Evolutionary conservation across 2,113 vertebrate genomes (phyloP).

Genomic region (Oncorhynchus clarkii): DNA sequence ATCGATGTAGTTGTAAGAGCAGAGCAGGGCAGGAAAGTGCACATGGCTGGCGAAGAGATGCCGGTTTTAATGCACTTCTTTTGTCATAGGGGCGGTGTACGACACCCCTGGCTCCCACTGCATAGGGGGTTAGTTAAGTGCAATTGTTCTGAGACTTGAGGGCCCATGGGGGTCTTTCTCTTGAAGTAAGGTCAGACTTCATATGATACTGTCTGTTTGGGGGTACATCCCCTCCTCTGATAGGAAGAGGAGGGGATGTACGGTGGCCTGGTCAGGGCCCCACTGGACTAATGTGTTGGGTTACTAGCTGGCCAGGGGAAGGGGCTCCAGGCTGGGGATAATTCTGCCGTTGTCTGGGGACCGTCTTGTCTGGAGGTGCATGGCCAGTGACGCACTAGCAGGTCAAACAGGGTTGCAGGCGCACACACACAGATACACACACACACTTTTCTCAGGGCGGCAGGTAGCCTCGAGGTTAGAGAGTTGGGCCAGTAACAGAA

Average conservation of each 20-base stretch:
- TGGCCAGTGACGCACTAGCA: neutral
- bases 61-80: no score
- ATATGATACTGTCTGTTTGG: neutral
- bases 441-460: neutral
- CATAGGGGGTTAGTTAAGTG: neutral
- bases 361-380: slow-evolving; percentile 23
- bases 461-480: slow-evolving; percentile 68
- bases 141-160: neutral
- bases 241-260: neutral
- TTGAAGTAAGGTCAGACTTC: slow-evolving; percentile 6
- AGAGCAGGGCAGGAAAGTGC: neutral
- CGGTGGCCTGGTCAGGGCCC: slow-evolving; percentile 24
- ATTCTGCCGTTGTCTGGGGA: slow-evolving; percentile 42
- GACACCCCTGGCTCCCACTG: no score
- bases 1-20: slow-evolving; percentile 14
- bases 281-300: slow-evolving; percentile 1
- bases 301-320: slow-evolving; percentile 26
- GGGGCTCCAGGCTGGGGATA: slow-evolving; percentile 14
- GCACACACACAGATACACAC: slow-evolving; percentile 45
- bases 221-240: neutral
- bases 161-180: neutral
- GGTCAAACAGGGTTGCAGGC: neutral
- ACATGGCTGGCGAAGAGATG: no score
- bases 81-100: no score
- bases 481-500: neutral